Conservation (phyloP, 2,113 vertebrate genomes). For the Pica pica region DNA sequence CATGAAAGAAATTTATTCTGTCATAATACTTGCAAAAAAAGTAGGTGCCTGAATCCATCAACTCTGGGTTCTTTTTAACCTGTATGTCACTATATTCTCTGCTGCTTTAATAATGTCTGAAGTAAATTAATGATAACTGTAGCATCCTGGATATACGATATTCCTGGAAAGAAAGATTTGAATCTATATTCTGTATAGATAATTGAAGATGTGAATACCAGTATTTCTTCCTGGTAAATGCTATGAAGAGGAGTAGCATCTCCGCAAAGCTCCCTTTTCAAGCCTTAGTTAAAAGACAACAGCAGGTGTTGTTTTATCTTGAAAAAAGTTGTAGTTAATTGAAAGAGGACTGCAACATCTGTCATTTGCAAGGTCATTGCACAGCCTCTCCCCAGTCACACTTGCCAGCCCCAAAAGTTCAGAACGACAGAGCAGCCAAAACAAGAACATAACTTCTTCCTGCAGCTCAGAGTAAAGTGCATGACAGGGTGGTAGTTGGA, state of each 20-base stretch:
- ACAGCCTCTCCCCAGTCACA: not conserved
- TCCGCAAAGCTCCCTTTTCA: not conserved
- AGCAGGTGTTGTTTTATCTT: not conserved
- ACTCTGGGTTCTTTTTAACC: not conserved
- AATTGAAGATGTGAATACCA: not conserved
- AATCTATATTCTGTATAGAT: not conserved
- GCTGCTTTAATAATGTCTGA: not conserved
- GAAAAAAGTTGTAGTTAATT: not conserved
- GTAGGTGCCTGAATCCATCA: not conserved
- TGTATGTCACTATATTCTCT: not conserved
- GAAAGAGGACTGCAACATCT: not conserved
- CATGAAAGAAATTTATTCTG: not conserved
- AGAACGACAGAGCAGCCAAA: not conserved
- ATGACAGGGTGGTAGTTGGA: not conserved
- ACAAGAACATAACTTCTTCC: not conserved
- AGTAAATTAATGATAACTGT: not conserved
- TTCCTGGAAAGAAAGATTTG: not conserved
- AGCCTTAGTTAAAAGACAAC: not conserved
- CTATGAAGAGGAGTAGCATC: not conserved
- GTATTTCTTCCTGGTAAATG: not conserved
- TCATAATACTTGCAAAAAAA: not conserved
- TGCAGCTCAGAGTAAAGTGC: not conserved
- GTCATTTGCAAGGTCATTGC: not conserved
- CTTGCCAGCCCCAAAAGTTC: not conserved
- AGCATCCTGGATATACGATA: not conserved